Conservation (phyloP, 2,113 vertebrate species). For the Pollimyrus isidori region DNA sequence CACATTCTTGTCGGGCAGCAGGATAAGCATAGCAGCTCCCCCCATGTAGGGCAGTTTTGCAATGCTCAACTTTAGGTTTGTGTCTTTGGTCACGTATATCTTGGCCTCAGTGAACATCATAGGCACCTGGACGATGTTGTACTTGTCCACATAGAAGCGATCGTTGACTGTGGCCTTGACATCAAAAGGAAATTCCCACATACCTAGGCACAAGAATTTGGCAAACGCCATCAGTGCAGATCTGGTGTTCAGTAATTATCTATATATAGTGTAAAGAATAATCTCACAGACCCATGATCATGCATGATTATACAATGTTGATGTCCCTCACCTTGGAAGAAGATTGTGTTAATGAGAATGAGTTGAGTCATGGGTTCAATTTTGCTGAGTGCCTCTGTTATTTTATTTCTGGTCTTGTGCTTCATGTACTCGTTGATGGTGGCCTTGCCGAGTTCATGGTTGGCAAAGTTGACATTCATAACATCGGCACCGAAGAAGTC, state of each 20-base stretch:
- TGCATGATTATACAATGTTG: not conserved
- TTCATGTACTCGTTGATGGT: conserved; percentile 69
- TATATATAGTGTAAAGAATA: not conserved
- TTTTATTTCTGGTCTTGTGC: conserved; percentile 59
- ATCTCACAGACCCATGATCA: not conserved
- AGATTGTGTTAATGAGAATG: conserved; percentile 71
- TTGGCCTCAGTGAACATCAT: conserved; percentile 72
- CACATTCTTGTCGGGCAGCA: conserved; percentile 62
- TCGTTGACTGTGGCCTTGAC: conserved; percentile 49
- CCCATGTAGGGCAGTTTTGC: conserved; percentile 75
- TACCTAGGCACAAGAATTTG: conserved; percentile 53
- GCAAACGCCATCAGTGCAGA: not conserved
- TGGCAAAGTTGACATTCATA: conserved; percentile 61
- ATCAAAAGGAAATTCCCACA: conserved; percentile 73
- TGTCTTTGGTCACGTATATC: conserved; percentile 63
- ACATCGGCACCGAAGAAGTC: conserved; percentile 69
- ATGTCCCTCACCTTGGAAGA: conserved; percentile 73
- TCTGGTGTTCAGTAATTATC: not conserved
- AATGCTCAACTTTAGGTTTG: conserved; percentile 60
- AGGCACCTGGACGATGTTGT: conserved; percentile 67
- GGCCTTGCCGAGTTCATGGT: conserved; percentile 49
- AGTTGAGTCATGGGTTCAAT: conserved; percentile 60
- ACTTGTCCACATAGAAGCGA: conserved; percentile 77
- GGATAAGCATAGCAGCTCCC: conserved; percentile 76
- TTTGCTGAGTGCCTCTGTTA: conserved; percentile 60